Percentiles rank a stretch among this genome's conserved stretches.
Evolutionary conservation across 1,140 invertebrate genomes (phyloP).

Genomic region (Caerostris darwini): DNA sequence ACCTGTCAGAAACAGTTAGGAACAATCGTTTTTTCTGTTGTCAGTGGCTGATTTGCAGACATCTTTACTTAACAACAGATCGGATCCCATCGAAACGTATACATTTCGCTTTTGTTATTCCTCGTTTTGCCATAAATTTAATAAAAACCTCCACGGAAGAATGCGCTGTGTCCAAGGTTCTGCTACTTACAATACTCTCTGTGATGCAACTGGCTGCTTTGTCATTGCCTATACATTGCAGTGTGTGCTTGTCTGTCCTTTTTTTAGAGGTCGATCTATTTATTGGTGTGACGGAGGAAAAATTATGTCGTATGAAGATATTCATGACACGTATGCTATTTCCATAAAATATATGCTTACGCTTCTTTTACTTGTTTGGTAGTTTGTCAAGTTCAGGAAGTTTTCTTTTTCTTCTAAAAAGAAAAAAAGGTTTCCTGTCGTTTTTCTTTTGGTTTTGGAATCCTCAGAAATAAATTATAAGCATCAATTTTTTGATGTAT

Average conservation of each 20-base stretch:
- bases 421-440: background rate
- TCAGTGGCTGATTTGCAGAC: background rate
- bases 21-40: background rate
- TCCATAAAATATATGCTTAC: background rate
- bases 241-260: background rate
- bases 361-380: background rate
- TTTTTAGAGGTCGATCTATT: slow-evolving; percentile 10
- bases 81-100: too few species aligned
- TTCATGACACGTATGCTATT: background rate
- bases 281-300: slow-evolving; percentile 10
- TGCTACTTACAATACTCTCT: background rate
- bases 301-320: background rate
- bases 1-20: background rate
- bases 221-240: background rate
- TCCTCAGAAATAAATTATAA: background rate
- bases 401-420: background rate
- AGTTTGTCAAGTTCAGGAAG: background rate
- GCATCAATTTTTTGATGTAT: background rate
- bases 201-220: background rate
- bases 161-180: background rate
- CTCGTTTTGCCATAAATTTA: background rate
- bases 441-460: background rate
- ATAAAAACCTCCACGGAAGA: slow-evolving; percentile 11
- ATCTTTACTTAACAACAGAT: background rate
- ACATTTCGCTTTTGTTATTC: too few species aligned